Conservation (phyloP, 2,888 invertebrate species). For the Perizoma flavofasciatum region DNA sequence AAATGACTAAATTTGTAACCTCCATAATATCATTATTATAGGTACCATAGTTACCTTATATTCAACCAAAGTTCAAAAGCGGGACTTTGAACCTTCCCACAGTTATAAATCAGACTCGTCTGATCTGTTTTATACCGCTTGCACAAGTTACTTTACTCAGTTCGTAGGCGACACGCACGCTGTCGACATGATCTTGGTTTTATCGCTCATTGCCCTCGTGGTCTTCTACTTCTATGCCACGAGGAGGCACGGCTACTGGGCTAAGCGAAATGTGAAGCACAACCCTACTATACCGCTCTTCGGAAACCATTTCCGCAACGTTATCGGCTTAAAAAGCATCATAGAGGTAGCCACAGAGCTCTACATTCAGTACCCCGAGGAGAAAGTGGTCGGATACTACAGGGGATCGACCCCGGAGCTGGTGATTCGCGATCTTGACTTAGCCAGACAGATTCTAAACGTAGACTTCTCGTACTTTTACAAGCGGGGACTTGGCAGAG, state of each 20-base stretch:
- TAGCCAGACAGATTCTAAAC: constrained; percentile 54
- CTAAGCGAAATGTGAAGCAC: constrained; percentile 59
- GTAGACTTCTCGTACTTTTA: constrained; percentile 62
- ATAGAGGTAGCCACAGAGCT: constrained; percentile 48
- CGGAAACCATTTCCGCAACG: constrained; percentile 55
- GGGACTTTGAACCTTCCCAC: too few species aligned
- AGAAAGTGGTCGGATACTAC: constrained; percentile 65
- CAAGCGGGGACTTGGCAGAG: constrained; percentile 52
- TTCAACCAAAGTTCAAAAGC: too few species aligned
- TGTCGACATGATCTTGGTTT: constrained; percentile 18
- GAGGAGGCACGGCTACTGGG: constrained; percentile 60
- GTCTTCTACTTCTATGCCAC: constrained; percentile 54
- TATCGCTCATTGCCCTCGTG: constrained; percentile 9
- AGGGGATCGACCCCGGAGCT: constrained; percentile 59
- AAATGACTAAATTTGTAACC: too few species aligned
- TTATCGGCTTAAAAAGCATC: constrained; percentile 51
- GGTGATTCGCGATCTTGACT: constrained; percentile 59
- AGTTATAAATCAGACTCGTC: too few species aligned
- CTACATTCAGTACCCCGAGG: constrained; percentile 60
- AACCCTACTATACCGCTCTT: constrained; percentile 58
- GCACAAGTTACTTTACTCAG: background rate
- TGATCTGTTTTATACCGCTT: too few species aligned
- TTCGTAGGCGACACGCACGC: constrained; percentile 1
- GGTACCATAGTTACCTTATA: too few species aligned
- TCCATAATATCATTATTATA: too few species aligned